A percentile compares a stretch with the other conserved stretches of the same genome.
Conservation (phyloP, 2,888 invertebrate genomes). For the Oligia fasciuncula region DNA sequence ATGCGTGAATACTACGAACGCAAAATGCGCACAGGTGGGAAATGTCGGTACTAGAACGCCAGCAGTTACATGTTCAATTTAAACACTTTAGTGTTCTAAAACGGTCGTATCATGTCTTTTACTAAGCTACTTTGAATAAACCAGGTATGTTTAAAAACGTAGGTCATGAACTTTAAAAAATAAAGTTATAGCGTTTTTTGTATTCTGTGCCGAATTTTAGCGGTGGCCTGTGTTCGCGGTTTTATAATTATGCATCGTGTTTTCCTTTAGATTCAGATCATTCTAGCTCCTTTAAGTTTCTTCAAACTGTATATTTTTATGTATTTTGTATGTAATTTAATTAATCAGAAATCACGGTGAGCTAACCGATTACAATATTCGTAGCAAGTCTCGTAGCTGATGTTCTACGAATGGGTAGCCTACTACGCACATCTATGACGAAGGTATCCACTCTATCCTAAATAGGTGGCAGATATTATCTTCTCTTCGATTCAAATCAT, state of each 20-base stretch:
- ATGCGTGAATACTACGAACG: not conserved
- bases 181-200: not conserved
- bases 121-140: not conserved
- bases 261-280: not conserved
- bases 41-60: conserved; percentile 9
- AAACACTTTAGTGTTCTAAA: conserved; percentile 1
- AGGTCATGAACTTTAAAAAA: not conserved
- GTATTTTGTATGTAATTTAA: not conserved
- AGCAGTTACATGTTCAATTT: conserved; percentile 26
- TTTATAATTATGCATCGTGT: not conserved
- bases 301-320: not conserved
- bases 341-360: not conserved
- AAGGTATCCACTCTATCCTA: not conserved
- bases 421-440: not conserved
- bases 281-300: not conserved
- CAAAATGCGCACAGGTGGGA: conserved; percentile 22
- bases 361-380: not conserved
- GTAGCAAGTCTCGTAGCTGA: conserved; percentile 17
- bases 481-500: not conserved
- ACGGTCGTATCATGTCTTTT: not conserved
- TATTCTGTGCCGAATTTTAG: not conserved
- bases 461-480: not conserved
- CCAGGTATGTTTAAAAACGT: not conserved
- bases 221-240: not conserved
- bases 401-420: not conserved